A percentile compares a stretch with the other conserved stretches of the same genome.
Evolutionary conservation across 2,113 vertebrate species (phyloP).

Genomic region (Hyperopisus bebe): DNA sequence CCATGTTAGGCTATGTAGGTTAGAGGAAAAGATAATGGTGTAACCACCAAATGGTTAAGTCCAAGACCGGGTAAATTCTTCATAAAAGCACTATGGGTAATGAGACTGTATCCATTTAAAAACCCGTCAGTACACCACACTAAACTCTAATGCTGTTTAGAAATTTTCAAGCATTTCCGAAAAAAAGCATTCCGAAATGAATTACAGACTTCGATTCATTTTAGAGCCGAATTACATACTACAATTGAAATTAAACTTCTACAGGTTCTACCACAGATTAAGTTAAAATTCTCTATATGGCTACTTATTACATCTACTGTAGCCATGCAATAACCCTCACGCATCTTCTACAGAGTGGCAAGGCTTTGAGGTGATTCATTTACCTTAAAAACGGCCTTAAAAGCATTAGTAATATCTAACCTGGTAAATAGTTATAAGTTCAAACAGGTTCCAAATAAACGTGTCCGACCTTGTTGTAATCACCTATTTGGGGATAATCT

Average conservation of each 20-base stretch:
- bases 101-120: not conserved
- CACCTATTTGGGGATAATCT: not conserved
- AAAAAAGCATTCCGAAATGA: not conserved
- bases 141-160: not conserved
- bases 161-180: not conserved
- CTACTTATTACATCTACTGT: not conserved
- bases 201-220: not conserved
- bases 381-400: not conserved
- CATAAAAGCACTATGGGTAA: not conserved
- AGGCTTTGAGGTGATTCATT: not conserved
- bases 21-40: not conserved
- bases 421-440: not conserved
- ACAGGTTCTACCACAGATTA: not conserved
- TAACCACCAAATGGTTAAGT: not conserved
- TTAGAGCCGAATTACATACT: not conserved
- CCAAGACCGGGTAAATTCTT: not conserved
- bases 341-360: not conserved
- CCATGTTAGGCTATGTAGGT: not conserved
- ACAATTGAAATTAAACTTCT: not conserved
- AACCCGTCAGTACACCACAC: not conserved
- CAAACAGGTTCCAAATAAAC: not conserved
- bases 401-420: not conserved
- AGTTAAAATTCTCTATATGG: not conserved
- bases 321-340: not conserved
- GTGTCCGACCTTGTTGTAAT: not conserved